Evolutionary conservation across 2,113 vertebrate genomes (phyloP), one percentile per base, ranked within the genome.

Genomic region (Calidris pygmaea): DNA sequence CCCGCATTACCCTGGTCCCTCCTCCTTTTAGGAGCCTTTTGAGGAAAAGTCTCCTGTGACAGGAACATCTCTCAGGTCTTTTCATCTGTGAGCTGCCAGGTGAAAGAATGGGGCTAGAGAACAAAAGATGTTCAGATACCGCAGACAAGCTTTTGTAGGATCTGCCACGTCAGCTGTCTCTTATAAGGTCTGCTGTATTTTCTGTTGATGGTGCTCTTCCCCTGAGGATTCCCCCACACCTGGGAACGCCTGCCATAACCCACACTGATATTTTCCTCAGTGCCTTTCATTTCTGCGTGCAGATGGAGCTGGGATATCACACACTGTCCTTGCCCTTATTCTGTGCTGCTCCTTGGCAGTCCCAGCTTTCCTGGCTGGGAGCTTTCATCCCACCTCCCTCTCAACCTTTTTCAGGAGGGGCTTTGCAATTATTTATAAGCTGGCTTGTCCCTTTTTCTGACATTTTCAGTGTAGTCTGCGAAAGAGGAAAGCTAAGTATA

Each of bases 151-250:
- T 95, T 92, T 96, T 92, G 96, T 95, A 96, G 95, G 85, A 94
- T 95, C 87, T 95, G 95, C 96, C 94, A 95, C 48, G 50, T 96
- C 96, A 97, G 96, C 96, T 95, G 95, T 97, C 95, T 96, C 91
- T 91, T 84, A 76, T 74, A 87, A 93, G 75, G 94, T 95, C 87
- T 93, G 93, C 92, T 87, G 89, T 92, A 91, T 96, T 96, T 96
- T 97, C 80, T 90, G 94, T 94, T 93, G 93, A 91, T 93, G 93
- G 92, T 93, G 91, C 78, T 94, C 79, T 93, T 97, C 79, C 93
- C 96, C 59, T 0, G 55, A 95, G 96, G 96, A 95, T 96, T 96
- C 58, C 91, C 89, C 82, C 90, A 91, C 95, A 94, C 95, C 95
- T 96, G 95, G 95, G 96, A 93, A 76, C 12, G 32, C 85, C 95